Conservation (phyloP, 2,888 invertebrate species). For the Temnothorax ravouxi region DNA sequence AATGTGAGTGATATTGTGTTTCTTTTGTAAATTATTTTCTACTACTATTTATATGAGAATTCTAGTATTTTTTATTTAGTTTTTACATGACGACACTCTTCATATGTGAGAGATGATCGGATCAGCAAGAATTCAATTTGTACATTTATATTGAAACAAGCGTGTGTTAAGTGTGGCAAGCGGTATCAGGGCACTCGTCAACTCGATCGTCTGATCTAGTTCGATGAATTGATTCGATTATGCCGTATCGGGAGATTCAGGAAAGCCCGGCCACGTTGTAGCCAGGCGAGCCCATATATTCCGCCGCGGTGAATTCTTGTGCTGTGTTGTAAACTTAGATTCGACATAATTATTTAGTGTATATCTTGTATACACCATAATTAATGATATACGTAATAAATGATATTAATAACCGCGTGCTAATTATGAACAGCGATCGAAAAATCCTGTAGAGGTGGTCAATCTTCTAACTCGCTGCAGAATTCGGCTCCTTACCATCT, state of each 20-base stretch:
- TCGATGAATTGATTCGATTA: constrained; percentile 62
- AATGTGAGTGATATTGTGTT: neutral
- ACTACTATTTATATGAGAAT: neutral
- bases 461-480: constrained; percentile 47
- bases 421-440: constrained; percentile 50
- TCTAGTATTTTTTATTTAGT: neutral
- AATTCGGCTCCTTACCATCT: constrained; percentile 51
- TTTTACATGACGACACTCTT: neutral
- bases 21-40: constrained; percentile 17
- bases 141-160: neutral
- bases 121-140: constrained; percentile 29
- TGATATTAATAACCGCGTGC: constrained; percentile 77
- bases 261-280: constrained; percentile 40
- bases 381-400: constrained; percentile 84
- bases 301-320: constrained; percentile 84
- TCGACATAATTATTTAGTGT: constrained; percentile 82
- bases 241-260: constrained; percentile 49
- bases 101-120: neutral
- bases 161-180: constrained; percentile 79
- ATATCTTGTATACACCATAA: constrained; percentile 77
- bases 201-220: constrained; percentile 68
- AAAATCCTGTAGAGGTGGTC: constrained; percentile 29
- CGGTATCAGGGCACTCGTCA: constrained; percentile 74
- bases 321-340: constrained; percentile 86
- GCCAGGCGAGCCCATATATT: constrained; percentile 67